These are phyloP conservation scores for Nesidiocoris tenuis DNA, from an alignment of 2,888 invertebrate genomes.

Conservation along the genomic window DNA sequence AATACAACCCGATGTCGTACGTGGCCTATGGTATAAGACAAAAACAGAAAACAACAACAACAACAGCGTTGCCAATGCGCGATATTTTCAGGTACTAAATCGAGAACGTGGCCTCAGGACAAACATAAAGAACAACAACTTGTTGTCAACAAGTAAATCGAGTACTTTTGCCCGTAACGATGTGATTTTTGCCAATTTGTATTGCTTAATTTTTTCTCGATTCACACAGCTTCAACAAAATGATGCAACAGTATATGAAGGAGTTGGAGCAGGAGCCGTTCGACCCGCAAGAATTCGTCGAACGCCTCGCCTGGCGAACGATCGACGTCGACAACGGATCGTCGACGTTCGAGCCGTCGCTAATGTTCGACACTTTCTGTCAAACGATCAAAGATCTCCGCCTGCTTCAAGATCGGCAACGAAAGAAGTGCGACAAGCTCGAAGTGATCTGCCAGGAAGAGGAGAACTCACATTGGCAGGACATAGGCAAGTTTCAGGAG, in stretches of 20 bases:
- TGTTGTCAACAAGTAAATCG: too few relatives aligned
- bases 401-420: constrained; percentile 78
- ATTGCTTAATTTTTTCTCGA: too few relatives aligned
- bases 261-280: constrained; percentile 94
- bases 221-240: too few relatives aligned
- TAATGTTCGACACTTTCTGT: constrained; percentile 87
- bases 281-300: constrained; percentile 96
- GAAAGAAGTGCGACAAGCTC: constrained; percentile 79
- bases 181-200: too few relatives aligned
- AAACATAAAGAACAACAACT: too few relatives aligned
- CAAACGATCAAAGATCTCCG: constrained; percentile 80
- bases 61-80: too few relatives aligned
- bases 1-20: too few relatives aligned
- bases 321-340: constrained; percentile 61
- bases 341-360: constrained; percentile 77
- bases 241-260: constrained; percentile 85
- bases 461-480: constrained; percentile 77
- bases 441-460: constrained; percentile 82
- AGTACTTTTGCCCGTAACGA: too few relatives aligned
- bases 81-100: too few relatives aligned
- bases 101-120: too few relatives aligned
- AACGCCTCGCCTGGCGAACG: constrained; percentile 91
- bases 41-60: too few relatives aligned
- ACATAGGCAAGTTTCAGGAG: constrained; percentile 78
- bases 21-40: too few relatives aligned